These are phyloP conservation scores for Sardinella longiceps DNA, from an alignment of 2,797 vertebrate species.

Conservation along the genomic window DNA sequence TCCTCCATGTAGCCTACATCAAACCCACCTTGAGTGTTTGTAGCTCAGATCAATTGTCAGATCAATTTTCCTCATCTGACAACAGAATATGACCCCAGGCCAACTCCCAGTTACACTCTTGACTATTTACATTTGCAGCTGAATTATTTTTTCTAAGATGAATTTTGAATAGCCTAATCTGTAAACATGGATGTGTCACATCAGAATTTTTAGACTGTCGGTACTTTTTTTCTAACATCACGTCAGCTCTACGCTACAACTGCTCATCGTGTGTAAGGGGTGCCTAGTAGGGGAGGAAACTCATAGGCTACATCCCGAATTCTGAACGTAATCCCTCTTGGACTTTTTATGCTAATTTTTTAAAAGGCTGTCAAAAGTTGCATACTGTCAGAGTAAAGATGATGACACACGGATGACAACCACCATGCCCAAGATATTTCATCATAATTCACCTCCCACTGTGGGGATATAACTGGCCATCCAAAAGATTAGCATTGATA, in stretches of 20 bases:
- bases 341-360: not conserved
- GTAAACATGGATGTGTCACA: too few relatives aligned
- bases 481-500: not conserved
- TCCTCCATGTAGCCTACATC: too few relatives aligned
- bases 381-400: not conserved
- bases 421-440: not conserved
- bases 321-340: too few relatives aligned
- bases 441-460: not conserved
- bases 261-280: not conserved
- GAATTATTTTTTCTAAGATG: too few relatives aligned
- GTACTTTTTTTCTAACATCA: not conserved
- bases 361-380: not conserved
- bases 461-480: not conserved
- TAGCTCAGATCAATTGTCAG: too few relatives aligned
- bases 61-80: too few relatives aligned
- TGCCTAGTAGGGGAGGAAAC: not conserved
- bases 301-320: not conserved
- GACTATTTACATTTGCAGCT: too few relatives aligned
- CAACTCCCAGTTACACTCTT: too few relatives aligned
- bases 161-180: too few relatives aligned
- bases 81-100: too few relatives aligned
- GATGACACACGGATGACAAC: not conserved
- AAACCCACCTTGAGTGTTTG: too few relatives aligned
- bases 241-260: not conserved
- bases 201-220: too few relatives aligned